phyloP scores from a whole-genome alignment of 2,113 vertebrate genomes.

The Zosterops lateralis region DNA sequence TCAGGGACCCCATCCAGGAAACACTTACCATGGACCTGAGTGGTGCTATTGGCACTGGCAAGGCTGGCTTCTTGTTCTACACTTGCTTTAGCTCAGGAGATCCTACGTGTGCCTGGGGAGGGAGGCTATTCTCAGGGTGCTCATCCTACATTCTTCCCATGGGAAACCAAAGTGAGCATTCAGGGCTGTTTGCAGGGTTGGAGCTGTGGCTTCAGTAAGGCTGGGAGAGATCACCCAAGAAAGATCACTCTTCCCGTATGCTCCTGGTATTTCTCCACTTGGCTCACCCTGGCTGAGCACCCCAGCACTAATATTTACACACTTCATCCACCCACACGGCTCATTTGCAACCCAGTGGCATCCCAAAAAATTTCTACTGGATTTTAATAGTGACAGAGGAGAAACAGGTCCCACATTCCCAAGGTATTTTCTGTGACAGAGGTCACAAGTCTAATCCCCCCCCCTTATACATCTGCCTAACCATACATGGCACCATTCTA shows the following conservation, averaged over 20 bases:
- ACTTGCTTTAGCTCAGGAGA: neutral
- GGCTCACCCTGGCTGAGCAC: neutral
- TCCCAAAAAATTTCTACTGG: neutral
- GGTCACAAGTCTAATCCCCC: neutral
- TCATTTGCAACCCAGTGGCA: neutral
- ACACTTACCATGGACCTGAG: slow-evolving; percentile 11
- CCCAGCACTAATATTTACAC: neutral
- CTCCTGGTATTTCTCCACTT: neutral
- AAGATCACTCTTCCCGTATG: neutral
- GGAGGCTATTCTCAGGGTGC: neutral
- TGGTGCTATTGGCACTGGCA: neutral
- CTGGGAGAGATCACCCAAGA: neutral
- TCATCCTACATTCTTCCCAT: neutral
- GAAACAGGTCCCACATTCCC: neutral
- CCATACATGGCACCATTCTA: neutral
- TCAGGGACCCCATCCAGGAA: neutral
- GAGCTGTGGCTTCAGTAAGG: neutral
- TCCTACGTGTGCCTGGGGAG: neutral
- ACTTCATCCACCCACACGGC: neutral
- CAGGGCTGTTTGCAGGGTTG: slow-evolving; percentile 6
- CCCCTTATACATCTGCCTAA: neutral
- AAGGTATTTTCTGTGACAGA: neutral
- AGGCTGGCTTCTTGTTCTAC: neutral
- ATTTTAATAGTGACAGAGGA: neutral
- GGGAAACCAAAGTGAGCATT: slow-evolving; percentile 13